phyloP scores from a whole-genome alignment of 2,113 vertebrate species.

The Zingel zingel region DNA sequence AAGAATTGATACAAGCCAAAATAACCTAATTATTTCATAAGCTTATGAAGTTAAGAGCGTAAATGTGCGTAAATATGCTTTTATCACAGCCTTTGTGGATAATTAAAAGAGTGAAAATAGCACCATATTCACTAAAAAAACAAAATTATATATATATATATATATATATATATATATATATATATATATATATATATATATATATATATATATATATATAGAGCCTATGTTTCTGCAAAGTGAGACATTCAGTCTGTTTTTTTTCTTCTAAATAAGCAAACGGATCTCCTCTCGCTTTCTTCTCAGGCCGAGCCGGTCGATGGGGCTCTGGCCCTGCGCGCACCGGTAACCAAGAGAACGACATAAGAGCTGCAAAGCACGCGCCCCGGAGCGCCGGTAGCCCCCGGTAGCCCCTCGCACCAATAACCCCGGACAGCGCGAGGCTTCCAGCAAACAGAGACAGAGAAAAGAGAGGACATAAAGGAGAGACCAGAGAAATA shows the following conservation, averaged over 20 bases:
- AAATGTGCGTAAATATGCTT: constrained; percentile 37
- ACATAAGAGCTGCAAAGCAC: constrained; percentile 84
- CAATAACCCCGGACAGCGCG: constrained; percentile 81
- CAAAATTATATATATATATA: too few species aligned
- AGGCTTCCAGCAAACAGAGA: constrained; percentile 84
- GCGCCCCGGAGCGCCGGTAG: constrained; percentile 82
- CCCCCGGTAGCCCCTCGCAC: constrained; percentile 76
- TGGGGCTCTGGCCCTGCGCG: constrained; percentile 67
- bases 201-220: too few species aligned
- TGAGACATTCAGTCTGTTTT: constrained; percentile 24
- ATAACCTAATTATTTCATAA: not conserved
- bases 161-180: too few species aligned
- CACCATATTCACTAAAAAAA: not conserved
- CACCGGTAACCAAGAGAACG: constrained; percentile 88
- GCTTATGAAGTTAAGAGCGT: not conserved
- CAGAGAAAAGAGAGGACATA: constrained; percentile 77
- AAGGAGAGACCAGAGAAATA: constrained; percentile 77
- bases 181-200: too few species aligned
- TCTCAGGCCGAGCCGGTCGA: constrained; percentile 52
- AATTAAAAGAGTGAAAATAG: not conserved
- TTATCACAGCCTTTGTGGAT: not conserved
- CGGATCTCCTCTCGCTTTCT: constrained; percentile 20
- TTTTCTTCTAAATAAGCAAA: constrained; percentile 24
- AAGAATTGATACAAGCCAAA: not conserved
- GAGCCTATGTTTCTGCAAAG: not conserved